These are phyloP conservation scores for Sipunculus nudus DNA, from an alignment of 2,888 invertebrate species.

Conservation along the genomic window DNA sequence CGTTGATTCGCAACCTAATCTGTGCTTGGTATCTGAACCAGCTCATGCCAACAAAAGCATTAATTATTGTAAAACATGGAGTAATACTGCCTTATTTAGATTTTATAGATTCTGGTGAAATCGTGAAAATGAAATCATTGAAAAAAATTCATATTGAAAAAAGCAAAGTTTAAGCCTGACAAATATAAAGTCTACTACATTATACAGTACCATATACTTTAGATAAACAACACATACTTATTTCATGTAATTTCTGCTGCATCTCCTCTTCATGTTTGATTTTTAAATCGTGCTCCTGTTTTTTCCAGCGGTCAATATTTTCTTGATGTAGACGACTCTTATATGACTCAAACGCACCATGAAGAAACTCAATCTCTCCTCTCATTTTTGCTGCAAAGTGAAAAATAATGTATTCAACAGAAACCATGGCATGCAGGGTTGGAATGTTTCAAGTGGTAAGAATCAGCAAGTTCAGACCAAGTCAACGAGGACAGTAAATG, in stretches of 20 bases:
- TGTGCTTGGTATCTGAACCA: no score
- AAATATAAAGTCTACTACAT: not conserved
- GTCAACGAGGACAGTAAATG: no score
- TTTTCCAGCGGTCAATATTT: constrained; percentile 53
- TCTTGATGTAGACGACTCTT: constrained; percentile 55
- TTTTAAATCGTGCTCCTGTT: constrained; percentile 51
- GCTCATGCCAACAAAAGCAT: no score
- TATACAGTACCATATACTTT: not conserved
- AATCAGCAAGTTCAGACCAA: no score
- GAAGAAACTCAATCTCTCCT: constrained; percentile 60
- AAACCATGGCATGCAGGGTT: not conserved
- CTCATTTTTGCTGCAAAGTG: constrained; percentile 48
- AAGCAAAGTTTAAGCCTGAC: not conserved
- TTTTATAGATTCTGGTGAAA: no score
- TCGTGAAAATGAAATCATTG: no score
- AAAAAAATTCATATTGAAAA: not conserved
- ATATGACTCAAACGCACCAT: constrained; percentile 63
- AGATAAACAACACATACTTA: constrained; percentile 17
- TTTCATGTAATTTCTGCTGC: constrained; percentile 17
- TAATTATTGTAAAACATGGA: no score
- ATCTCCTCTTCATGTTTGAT: constrained; percentile 45
- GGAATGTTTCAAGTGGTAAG: no score
- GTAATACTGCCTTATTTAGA: no score
- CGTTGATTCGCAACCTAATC: no score
- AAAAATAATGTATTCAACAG: not conserved